Evolutionary conservation across 2,888 invertebrate genomes (phyloP).

Genomic region (Sepioteuthis lessoniana): DNA sequence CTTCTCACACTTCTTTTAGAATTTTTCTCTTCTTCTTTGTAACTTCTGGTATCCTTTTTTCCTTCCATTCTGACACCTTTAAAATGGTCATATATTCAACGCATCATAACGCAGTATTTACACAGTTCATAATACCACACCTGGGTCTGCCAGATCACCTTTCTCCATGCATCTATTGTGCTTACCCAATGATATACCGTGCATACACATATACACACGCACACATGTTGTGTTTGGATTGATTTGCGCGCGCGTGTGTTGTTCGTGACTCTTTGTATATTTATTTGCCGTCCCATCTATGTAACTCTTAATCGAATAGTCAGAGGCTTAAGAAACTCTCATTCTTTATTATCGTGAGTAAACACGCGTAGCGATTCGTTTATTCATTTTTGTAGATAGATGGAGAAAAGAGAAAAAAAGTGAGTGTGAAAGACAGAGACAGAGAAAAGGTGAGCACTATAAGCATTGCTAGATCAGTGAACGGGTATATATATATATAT

Average conservation of each 20-base stretch:
- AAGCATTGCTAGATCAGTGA: too few relatives aligned
- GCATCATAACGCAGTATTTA: neutral
- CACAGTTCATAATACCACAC: constrained; percentile 12
- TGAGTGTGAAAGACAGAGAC: too few relatives aligned
- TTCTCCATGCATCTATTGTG: neutral
- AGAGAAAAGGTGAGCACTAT: too few relatives aligned
- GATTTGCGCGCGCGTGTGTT: constrained; percentile 6
- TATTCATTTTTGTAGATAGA: neutral
- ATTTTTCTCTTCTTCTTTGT: too few relatives aligned
- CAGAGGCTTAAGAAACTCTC: constrained; percentile 6
- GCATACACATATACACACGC: neutral
- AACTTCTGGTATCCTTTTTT: too few relatives aligned
- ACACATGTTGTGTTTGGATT: neutral
- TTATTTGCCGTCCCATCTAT: neutral
- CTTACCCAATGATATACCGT: neutral
- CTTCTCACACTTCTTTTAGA: too few relatives aligned
- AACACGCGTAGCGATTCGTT: neutral
- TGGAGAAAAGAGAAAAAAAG: neutral
- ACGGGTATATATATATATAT: neutral
- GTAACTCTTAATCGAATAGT: constrained; percentile 33
- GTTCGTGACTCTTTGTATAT: constrained; percentile 20
- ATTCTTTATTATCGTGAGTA: neutral
- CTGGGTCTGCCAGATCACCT: neutral
- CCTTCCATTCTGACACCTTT: neutral
- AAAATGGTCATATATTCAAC: neutral